Conservation (phyloP, 2,113 vertebrate species). For the Edolisoma coerulescens region DNA sequence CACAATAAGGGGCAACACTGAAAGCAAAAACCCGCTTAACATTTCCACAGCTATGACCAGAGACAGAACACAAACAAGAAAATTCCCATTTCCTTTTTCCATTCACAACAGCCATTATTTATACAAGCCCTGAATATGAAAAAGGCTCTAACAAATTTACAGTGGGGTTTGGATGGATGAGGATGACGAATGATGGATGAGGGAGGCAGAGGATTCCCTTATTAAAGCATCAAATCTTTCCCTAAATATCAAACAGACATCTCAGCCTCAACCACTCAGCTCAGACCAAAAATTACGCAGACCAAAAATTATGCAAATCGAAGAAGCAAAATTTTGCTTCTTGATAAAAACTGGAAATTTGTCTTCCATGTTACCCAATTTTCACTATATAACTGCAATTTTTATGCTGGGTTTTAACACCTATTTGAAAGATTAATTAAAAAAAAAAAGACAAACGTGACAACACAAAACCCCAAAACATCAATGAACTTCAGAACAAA, state of each 20-base stretch:
- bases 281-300: slow-evolving; percentile 24
- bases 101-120: slow-evolving; percentile 69
- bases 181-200: slow-evolving; percentile 74
- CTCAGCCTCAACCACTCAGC: background rate
- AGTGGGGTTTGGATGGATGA: slow-evolving; percentile 72
- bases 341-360: slow-evolving; percentile 8
- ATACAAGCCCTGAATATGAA: slow-evolving; percentile 75
- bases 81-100: slow-evolving; percentile 28
- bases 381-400: background rate
- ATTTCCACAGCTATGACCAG: background rate
- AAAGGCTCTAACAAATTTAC: slow-evolving; percentile 78
- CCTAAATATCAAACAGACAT: slow-evolving; percentile 68
- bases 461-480: background rate
- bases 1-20: slow-evolving; percentile 37
- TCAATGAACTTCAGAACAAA: background rate
- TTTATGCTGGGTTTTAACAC: slow-evolving; percentile 17
- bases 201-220: slow-evolving; percentile 75
- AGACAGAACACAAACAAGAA: slow-evolving; percentile 27
- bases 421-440: background rate
- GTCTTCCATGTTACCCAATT: slow-evolving; percentile 17
- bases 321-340: background rate
- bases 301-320: slow-evolving; percentile 22
- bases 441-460: background rate
- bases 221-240: slow-evolving; percentile 74
- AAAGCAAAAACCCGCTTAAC: slow-evolving; percentile 26